Base-by-base conservation (phyloP, 2,888 invertebrate genomes). In the Pyralis farinalis region DNA sequence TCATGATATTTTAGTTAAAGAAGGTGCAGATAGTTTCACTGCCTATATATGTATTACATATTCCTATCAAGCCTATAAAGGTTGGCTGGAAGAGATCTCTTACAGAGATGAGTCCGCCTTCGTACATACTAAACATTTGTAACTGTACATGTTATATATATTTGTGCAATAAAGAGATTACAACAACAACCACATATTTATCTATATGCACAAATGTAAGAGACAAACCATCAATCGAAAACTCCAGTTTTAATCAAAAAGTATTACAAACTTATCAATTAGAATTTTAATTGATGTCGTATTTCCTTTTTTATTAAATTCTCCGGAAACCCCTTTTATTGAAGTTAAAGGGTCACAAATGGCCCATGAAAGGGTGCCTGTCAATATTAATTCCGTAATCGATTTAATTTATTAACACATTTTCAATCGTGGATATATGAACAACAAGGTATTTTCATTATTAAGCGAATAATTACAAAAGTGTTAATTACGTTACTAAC, bases 331-430 rank as follows among this genome's bases (percentile, higher is more conserved):
- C 31, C 8, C 6, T 30, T 31, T 31, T 31, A 31, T 31, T 31
- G 31, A 31, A 12, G 31, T 31, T 31, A 31, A 31, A 31, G 31
- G 31, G 31, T 12, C 31, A 31, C 31, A 31, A 31, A 31, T 31
- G 12, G 8, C 7, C 31, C 31, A 12, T 31, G 31, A 31, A 31
- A 31, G 31, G 31, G 31, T 30, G 7, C 12, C 9, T 12, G 31
- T 4, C 31, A 12, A 31, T 10, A 31, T 31, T 12, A 6, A n/a
- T n/a, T n/a, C n/a, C 6, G 31, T 31, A 31, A 11, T 31, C 12
- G 31, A 31, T 31, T 31, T 12, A 11, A 31, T 16, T 16, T 16
- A 16, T 10, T n/a, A 31, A 31, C 8, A 31, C 12, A 8, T 7
- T 12, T 31, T 11, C 31, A 10, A 8, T 8, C 31, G 1, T 11